Conservation (phyloP, 1,140 invertebrate genomes). For the Aethina tumida region DNA sequence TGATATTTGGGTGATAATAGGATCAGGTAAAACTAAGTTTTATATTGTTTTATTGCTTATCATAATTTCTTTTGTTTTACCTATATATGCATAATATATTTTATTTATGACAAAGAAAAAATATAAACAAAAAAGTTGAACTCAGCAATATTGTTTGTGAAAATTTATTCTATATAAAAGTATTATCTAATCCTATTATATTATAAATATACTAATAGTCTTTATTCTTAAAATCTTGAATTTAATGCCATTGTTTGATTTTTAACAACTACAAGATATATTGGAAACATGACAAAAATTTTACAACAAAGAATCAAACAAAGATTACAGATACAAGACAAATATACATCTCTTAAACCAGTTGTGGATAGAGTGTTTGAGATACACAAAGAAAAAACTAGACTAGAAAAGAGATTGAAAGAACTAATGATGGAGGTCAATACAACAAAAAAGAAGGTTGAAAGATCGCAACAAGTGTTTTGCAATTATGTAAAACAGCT, state of each 20-base stretch:
- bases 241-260: neutral
- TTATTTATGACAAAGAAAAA: slow-evolving; percentile 6
- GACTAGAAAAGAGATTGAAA: slow-evolving; percentile 27
- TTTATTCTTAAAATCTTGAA: neutral
- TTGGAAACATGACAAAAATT: neutral
- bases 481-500: slow-evolving; percentile 22
- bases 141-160: no score
- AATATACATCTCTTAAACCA: slow-evolving; percentile 32
- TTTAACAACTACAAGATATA: neutral
- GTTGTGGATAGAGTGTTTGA: slow-evolving; percentile 29
- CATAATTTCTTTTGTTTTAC: slow-evolving; percentile 1
- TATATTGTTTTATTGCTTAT: neutral
- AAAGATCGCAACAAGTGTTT: slow-evolving; percentile 21
- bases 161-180: no score
- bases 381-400: slow-evolving; percentile 25
- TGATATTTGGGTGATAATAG: neutral
- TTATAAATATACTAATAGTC: no score
- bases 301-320: slow-evolving; percentile 12
- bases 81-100: neutral
- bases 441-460: slow-evolving; percentile 20
- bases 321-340: slow-evolving; percentile 35
- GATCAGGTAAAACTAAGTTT: neutral
- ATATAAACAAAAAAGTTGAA: no score
- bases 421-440: slow-evolving; percentile 21
- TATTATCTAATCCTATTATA: no score